A percentile compares a stretch with the other conserved stretches of the same genome.
Conservation (phyloP, 2,888 invertebrate genomes). For the Nomada flava region DNA sequence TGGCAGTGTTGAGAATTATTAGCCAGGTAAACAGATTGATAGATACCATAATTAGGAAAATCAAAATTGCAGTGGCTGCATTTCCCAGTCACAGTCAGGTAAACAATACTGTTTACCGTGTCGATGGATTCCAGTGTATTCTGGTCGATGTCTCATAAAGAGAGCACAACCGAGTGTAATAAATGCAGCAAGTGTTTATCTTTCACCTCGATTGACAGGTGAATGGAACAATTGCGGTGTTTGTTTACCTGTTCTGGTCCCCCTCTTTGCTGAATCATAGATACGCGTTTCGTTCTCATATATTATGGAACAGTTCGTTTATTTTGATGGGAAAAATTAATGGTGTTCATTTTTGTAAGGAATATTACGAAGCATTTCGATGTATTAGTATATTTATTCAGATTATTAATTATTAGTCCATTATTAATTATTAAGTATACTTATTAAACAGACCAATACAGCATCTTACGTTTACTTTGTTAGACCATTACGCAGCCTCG, state of each 20-base stretch:
- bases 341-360: too few relatives aligned
- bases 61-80: neutral
- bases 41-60: neutral
- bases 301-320: neutral
- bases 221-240: neutral
- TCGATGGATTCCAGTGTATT: neutral
- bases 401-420: too few relatives aligned
- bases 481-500: too few relatives aligned
- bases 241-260: neutral
- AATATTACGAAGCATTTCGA: too few relatives aligned
- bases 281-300: neutral
- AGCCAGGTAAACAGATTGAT: neutral
- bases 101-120: constrained; percentile 11
- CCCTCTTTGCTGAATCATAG: neutral
- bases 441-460: too few relatives aligned
- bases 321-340: neutral
- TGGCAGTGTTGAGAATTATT: too few relatives aligned
- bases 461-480: too few relatives aligned
- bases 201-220: constrained; percentile 8
- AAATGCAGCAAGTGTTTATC: constrained; percentile 16
- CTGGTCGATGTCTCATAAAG: neutral
- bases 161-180: constrained; percentile 27
- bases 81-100: constrained; percentile 6
- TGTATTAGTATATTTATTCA: too few relatives aligned
- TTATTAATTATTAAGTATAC: too few relatives aligned